A percentile compares a stretch with the other conserved stretches of the same genome.
Evolutionary conservation across 2,888 invertebrate species (phyloP).

Genomic region (Pyrochroa serraticornis): DNA sequence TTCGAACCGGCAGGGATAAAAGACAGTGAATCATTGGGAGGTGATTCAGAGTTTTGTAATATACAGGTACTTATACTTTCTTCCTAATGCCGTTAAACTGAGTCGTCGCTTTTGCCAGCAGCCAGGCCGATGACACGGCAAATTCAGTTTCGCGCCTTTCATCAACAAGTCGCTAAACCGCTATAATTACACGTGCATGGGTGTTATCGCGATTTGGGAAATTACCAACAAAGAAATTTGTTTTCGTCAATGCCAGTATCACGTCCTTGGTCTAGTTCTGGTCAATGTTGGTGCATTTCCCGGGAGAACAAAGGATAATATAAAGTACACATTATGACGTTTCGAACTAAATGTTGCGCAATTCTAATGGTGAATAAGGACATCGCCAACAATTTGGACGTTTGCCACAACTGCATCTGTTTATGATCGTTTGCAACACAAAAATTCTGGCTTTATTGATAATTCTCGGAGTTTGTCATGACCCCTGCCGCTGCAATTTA

Average conservation of each 20-base stretch:
- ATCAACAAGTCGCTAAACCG: background rate
- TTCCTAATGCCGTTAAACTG: constrained; percentile 32
- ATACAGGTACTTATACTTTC: constrained; percentile 34
- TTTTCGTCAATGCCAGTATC: constrained; percentile 31
- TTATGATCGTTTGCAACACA: background rate
- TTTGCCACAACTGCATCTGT: constrained; percentile 7
- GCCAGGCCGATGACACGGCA: constrained; percentile 18
- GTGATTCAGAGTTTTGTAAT: constrained; percentile 42
- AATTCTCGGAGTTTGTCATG: no score
- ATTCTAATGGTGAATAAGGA: constrained; percentile 16
- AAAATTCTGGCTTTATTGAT: constrained; percentile 10
- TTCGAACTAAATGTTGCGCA: constrained; percentile 28
- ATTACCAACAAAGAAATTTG: constrained; percentile 24
- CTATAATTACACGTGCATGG: background rate
- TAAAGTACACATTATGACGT: constrained; percentile 28
- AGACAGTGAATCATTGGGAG: constrained; percentile 40
- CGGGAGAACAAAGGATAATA: constrained; percentile 38
- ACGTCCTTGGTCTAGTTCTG: constrained; percentile 38
- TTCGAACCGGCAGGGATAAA: constrained; percentile 29
- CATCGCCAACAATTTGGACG: constrained; percentile 20
- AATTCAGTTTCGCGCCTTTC: background rate
- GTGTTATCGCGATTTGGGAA: no score
- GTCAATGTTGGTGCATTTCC: constrained; percentile 28
- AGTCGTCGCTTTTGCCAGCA: constrained; percentile 17
- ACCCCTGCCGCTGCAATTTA: no score